Conservation (phyloP, 2,888 invertebrate species). For the Eupithecia vulgata region DNA sequence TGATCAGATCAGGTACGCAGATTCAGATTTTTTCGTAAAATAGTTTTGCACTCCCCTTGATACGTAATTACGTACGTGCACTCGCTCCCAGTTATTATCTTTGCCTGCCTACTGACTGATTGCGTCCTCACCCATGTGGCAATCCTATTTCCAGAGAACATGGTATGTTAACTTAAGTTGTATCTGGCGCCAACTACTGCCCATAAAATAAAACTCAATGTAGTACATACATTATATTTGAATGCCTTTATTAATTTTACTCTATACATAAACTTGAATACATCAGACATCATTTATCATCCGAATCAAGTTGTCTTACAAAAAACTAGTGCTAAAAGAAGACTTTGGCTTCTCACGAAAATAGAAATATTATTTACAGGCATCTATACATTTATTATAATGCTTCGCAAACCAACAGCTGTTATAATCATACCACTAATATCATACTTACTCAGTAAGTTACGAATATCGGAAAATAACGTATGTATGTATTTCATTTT, state of each 20-base stretch:
- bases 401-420: slow-evolving; percentile 33
- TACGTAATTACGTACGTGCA: no score
- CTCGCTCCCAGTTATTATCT: no score
- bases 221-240: slow-evolving; percentile 47
- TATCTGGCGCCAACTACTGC: not conserved
- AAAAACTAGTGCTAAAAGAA: slow-evolving; percentile 69
- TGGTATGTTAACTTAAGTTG: no score
- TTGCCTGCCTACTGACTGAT: no score
- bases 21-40: no score
- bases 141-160: no score
- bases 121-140: no score
- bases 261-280: slow-evolving; percentile 58
- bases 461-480: slow-evolving; percentile 17
- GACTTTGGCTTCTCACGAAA: slow-evolving; percentile 78
- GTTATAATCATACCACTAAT: slow-evolving; percentile 22
- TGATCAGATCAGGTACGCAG: no score
- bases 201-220: slow-evolving; percentile 14
- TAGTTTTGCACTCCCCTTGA: no score
- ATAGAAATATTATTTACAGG: slow-evolving; percentile 58
- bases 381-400: slow-evolving; percentile 22
- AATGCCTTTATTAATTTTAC: slow-evolving; percentile 64
- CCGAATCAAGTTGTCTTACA: slow-evolving; percentile 59
- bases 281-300: slow-evolving; percentile 54
- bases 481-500: slow-evolving; percentile 1
- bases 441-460: slow-evolving; percentile 22